These are phyloP conservation scores for Monodelphis domestica DNA, from an alignment of 2,797 vertebrate species.

Conservation along the genomic window DNA sequence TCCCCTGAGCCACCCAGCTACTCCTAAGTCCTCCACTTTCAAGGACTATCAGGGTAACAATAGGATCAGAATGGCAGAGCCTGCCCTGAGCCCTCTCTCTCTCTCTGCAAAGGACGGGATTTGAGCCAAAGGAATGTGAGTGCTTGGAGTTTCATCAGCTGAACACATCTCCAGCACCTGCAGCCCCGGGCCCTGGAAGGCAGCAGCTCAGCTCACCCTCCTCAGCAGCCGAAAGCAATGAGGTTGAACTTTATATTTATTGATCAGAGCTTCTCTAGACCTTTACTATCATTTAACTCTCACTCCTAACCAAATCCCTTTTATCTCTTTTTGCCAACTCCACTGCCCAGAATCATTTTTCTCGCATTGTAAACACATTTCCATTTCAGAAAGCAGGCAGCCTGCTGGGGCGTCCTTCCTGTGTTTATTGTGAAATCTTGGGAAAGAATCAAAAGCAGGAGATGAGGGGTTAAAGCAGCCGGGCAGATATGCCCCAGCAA, in stretches of 20 bases:
- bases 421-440: neutral
- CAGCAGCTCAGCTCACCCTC: neutral
- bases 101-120: fast-evolving
- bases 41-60: neutral
- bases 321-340: conserved; percentile 67
- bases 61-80: fast-evolving
- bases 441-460: neutral
- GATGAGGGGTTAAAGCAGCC: conserved; percentile 57
- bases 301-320: conserved; percentile 62
- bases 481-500: conserved; percentile 19
- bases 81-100: neutral
- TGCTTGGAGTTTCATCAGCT: neutral
- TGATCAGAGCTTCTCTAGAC: conserved; percentile 66
- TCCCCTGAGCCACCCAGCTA: too few relatives aligned
- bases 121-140: fast-evolving
- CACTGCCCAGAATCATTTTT: conserved; percentile 63
- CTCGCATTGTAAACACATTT: conserved; percentile 70
- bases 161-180: neutral
- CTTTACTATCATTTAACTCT: conserved; percentile 59
- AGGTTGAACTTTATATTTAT: conserved; percentile 74
- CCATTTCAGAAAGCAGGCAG: conserved; percentile 63
- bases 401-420: conserved; percentile 43
- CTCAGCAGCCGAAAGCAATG: conserved; percentile 57
- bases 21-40: too few relatives aligned
- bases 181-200: neutral